Base-by-base conservation (phyloP, 2,888 invertebrate species). In the Drosophila mimica region DNA sequence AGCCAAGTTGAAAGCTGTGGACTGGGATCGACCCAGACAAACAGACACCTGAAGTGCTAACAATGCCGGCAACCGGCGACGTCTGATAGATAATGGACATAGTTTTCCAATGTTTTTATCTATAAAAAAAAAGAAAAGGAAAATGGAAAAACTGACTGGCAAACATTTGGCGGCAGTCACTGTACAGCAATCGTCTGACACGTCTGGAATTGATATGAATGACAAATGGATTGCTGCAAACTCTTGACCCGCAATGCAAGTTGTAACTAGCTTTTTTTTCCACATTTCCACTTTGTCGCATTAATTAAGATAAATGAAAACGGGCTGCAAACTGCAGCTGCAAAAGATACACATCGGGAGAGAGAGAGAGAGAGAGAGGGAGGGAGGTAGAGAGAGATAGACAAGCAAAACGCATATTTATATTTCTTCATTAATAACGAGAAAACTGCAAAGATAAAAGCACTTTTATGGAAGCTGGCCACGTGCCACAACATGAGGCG, bases 201-300 rank as follows among this genome's bases (percentile, higher is more conserved):
- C 48, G 48, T 59, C 46, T 53, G 40, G 46, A 72, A 74, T 74
- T 73, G 70, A 74, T 85, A 86, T 78, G 70, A 72, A 82, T 84
- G 81, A 71, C 65, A 66, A 70, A 64, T 73, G 80, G 53, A 40
- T 57, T 53, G 53, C n/a, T 17, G 63, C 31, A 58, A 77, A 70
- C 81, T 71, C 81, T 88, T 88, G 83, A 83, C 83, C 87, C 51
- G 82, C 81, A 65, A 62, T 43, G 30, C 54, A 58, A 70, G 60
- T 54, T 53, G 56, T 52, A 51, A 66, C 56, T 46, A 64, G 40
- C 38, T 31, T 36, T 15, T 28, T 11, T 28, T 11, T 36, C 25
- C 25, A 25, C n/a, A 40, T 52, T 58, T 58, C 33, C 17, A n/a
- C 36, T 40, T 28, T 38, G 36, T 25, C 28, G 31, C 52, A 38